Evolutionary conservation across 2,888 invertebrate genomes (phyloP), one percentile per base, ranked within the genome.

Genomic region (Meteorus colon): DNA sequence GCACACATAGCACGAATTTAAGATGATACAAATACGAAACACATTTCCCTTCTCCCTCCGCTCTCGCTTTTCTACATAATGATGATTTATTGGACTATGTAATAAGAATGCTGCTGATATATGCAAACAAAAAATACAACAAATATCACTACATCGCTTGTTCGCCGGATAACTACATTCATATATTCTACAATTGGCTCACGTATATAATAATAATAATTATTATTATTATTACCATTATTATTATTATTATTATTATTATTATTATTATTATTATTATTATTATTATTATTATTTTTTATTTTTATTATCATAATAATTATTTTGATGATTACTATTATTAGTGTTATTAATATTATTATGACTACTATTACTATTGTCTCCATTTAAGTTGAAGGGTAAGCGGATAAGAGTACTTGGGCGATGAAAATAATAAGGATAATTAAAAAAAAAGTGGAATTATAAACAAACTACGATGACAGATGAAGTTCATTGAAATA

Each of bases 101-200:
- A 82, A 83, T 82, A 83, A 82, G 80, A 80, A 79, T 76, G 79
- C 77, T 76, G 79, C 77, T 74, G 69, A 45, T 55, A 55, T 73
- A 69, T 75, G 78, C 76, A 75, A 76, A 59, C 77, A 73, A 48
- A 19, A 74, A 34, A 72, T 80, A 76, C 81, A 80, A 80, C 77
- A 79, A 81, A 79, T 77, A 68, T 81, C 84, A 82, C 81, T 81
- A 81, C 84, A 86, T 85, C 86, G 85, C 79, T 87, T 86, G 82
- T 81, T 79, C 82, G 82, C 81, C 80, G 84, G 83, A 83, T 81
- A 82, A 73, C 6, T 19, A 24, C 55, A 19, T 55, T 82, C 41
- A 82, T 83, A 84, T 83, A 83, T 83, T 83, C 83, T 83, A 83
- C 82, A 82, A 73, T 65, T 73, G 59, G 65, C 69, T 69, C 37